phyloP scores from a whole-genome alignment of 1,140 invertebrate species.

The Nixonia krombeini region DNA sequence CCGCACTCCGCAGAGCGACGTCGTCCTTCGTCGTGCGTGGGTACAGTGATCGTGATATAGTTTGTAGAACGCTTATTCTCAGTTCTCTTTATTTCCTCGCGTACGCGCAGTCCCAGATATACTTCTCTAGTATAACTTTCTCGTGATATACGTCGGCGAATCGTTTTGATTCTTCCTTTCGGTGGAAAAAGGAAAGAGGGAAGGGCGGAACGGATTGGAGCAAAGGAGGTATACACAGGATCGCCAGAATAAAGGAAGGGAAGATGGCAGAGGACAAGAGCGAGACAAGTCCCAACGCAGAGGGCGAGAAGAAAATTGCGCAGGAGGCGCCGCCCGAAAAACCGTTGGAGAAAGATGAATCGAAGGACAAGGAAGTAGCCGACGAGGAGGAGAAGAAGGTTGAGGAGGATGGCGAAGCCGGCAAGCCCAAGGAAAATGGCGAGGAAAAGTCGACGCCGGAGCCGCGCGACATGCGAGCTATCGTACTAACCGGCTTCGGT shows the following conservation, averaged over 20 bases:
- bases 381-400: slow-evolving; percentile 70
- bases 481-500: slow-evolving; percentile 87
- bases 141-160: not conserved
- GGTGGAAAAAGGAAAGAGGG: not conserved
- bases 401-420: slow-evolving; percentile 71
- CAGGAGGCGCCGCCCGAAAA: slow-evolving; percentile 56
- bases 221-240: not conserved
- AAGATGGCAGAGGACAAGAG: slow-evolving; percentile 70
- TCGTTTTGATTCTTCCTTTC: not conserved
- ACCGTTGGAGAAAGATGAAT: slow-evolving; percentile 37
- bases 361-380: slow-evolving; percentile 56
- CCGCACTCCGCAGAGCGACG: slow-evolving; percentile 63
- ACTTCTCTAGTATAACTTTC: not conserved
- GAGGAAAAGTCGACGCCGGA: slow-evolving; percentile 74
- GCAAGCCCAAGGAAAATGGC: slow-evolving; percentile 70
- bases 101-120: not conserved
- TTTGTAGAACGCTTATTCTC: slow-evolving; percentile 16
- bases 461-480: slow-evolving; percentile 85
- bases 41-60: slow-evolving; percentile 32
- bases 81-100: slow-evolving; percentile 6
- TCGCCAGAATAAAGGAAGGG: slow-evolving; percentile 1
- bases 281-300: slow-evolving; percentile 60
- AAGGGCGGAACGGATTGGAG: too few relatives aligned
- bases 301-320: slow-evolving; percentile 45
- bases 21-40: slow-evolving; percentile 55